These are phyloP conservation scores for Amitus sp. DNA, from an alignment of 2,888 invertebrate species.

Conservation along the genomic window DNA sequence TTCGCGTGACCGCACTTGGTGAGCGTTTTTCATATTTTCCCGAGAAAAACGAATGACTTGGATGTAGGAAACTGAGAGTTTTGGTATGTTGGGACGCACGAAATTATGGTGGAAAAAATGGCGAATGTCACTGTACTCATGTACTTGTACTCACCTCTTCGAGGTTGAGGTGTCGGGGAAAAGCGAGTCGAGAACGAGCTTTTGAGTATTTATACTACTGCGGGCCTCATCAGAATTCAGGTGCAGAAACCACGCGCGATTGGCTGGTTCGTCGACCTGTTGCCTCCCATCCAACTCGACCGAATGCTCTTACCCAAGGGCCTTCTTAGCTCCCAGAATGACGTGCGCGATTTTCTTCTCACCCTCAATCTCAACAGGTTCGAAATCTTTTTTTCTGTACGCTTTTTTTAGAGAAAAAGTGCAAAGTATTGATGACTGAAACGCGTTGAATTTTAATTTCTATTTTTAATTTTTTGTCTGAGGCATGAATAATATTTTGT, in stretches of 20 bases:
- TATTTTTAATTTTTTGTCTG: no score
- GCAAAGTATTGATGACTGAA: no score
- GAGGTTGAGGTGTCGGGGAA: constrained; percentile 51
- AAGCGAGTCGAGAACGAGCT: constrained; percentile 50
- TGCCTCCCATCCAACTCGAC: constrained; percentile 79
- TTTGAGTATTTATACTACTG: constrained; percentile 59
- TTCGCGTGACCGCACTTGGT: background rate
- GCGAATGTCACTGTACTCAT: no score
- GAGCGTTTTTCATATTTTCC: background rate
- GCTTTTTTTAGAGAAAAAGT: no score
- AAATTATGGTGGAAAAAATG: no score
- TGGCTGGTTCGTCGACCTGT: constrained; percentile 63
- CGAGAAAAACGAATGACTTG: no score
- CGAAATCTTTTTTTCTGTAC: background rate
- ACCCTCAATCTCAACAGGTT: constrained; percentile 79
- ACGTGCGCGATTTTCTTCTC: constrained; percentile 85
- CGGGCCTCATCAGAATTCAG: constrained; percentile 63
- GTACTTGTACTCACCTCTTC: constrained; percentile 60
- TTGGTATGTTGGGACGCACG: no score
- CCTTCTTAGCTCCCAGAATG: constrained; percentile 84
- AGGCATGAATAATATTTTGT: no score
- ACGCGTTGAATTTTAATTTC: no score
- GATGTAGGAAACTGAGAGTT: no score
- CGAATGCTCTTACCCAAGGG: constrained; percentile 91
- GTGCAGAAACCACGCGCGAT: constrained; percentile 57